Conservation (phyloP, 2,888 invertebrate genomes). For the Drosophila incognita region DNA sequence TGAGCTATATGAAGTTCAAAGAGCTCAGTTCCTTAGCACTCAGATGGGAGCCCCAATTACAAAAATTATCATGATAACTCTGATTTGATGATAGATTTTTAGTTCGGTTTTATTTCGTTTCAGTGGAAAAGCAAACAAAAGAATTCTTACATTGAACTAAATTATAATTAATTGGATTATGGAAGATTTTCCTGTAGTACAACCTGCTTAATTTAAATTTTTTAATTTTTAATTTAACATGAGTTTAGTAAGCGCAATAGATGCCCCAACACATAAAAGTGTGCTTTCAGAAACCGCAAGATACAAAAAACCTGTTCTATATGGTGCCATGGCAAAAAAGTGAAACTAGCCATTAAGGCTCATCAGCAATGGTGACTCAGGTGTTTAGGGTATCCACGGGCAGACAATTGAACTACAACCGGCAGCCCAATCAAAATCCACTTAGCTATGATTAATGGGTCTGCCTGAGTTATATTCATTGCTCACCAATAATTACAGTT, state of each 20-base stretch:
- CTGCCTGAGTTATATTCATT: conserved; percentile 20
- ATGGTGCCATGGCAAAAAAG: neutral
- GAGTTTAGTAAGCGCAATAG: neutral
- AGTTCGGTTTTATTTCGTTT: neutral
- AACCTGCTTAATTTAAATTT: neutral
- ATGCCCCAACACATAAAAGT: neutral
- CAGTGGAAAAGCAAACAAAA: neutral
- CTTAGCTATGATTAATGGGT: conserved; percentile 45
- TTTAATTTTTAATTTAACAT: neutral
- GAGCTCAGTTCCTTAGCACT: neutral
- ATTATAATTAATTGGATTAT: neutral
- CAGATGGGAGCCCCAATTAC: neutral
- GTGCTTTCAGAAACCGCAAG: neutral
- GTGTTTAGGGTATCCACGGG: neutral
- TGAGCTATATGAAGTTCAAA: neutral
- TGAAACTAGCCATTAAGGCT: neutral
- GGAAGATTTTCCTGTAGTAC: neutral
- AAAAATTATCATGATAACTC: neutral
- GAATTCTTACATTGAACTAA: neutral
- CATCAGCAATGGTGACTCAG: conserved; percentile 27
- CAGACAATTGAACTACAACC: conserved; percentile 12
- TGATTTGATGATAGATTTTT: neutral
- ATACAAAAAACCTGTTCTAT: neutral
- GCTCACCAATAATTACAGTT: conserved; percentile 60
- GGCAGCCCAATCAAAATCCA: conserved; percentile 23